Base-by-base conservation (phyloP, 1,140 invertebrate genomes). In the Paramacrobiotus metropolitanus region DNA sequence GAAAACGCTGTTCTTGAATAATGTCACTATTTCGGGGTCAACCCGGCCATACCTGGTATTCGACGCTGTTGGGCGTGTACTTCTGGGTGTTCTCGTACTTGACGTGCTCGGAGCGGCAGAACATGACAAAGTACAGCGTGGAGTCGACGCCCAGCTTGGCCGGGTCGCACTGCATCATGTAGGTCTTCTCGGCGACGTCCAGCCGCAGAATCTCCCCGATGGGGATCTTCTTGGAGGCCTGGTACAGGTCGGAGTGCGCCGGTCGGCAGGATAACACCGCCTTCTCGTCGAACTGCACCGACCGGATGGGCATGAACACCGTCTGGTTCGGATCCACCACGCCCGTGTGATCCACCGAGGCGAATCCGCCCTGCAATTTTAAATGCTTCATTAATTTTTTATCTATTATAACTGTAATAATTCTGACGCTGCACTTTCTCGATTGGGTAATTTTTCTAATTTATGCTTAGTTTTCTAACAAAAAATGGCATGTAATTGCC, bases 301-400 rank as follows among this genome's bases (percentile, higher is more conserved):
- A 55, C 9, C 48, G 48, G 48, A 55, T 55, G 48, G 48, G 48
- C 48, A 55, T 55, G 24, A 55, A 55, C 15, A 55, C 24, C 4
- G 48, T 55, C 48, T 55, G 48, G 48, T 55, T 55, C 15, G 48
- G 48, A 28, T 55, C 48, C 15, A 55, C 48, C 24, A 55, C 48
- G 4, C 48, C 48, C 4, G 28, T 55, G 48, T 55, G 48, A 24
- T 55, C 48, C 48, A 55, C 48, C 15, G 48, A 55, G 15, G 48
- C 48, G 48, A 55, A 55, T 20, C 48, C 48, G 9, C n/a, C 48
- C 48, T 55, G 24, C 15, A 55, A 24, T n/a, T 9, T 9, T n/a
- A 67, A 59, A 67, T 66, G 44, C 64, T 40, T 55, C 62, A 62
- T 29, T 24, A 45, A 61, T 59, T 45, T 30, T 62, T 64, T 29